Conservation (phyloP, 2,888 invertebrate genomes). For the Diarsia dahlii region DNA sequence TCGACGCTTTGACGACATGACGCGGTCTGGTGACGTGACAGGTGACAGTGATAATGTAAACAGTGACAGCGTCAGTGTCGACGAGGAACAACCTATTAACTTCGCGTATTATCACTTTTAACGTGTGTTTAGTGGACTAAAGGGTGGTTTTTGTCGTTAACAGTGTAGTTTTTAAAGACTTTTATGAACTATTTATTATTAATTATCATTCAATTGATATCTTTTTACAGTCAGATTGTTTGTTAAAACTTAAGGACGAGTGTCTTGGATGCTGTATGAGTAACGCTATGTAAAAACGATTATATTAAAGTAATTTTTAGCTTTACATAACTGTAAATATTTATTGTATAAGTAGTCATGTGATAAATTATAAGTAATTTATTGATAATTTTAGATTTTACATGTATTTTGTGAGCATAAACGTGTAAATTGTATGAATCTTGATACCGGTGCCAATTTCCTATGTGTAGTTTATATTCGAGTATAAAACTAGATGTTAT, state of each 20-base stretch:
- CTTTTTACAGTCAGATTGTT: conserved; percentile 52
- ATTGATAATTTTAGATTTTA: conserved; percentile 82
- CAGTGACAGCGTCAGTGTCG: conserved; percentile 68
- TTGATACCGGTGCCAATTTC: conserved; percentile 83
- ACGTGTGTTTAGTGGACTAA: conserved; percentile 45
- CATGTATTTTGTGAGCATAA: conserved; percentile 75
- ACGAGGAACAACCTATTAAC: conserved; percentile 84
- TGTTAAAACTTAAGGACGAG: conserved; percentile 38
- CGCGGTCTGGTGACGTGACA: conserved; percentile 30
- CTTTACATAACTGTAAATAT: conserved; percentile 75
- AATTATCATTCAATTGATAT: conserved; percentile 51
- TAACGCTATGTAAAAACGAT: conserved; percentile 68
- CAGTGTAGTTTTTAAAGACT: conserved; percentile 26
- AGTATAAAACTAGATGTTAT: conserved; percentile 57
- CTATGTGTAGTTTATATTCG: conserved; percentile 69
- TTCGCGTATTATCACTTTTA: conserved; percentile 89
- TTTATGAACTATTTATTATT: conserved; percentile 38
- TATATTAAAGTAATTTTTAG: conserved; percentile 64
- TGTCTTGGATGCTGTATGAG: conserved; percentile 49
- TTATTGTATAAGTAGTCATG: conserved; percentile 80
- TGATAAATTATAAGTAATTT: conserved; percentile 86
- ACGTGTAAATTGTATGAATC: conserved; percentile 70
- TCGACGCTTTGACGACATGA: conserved; percentile 61
- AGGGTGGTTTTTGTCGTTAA: neutral
- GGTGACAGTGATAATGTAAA: conserved; percentile 63